phyloP scores from a whole-genome alignment of 2,797 vertebrate species.

The Enteromius thamalakanensis region DNA sequence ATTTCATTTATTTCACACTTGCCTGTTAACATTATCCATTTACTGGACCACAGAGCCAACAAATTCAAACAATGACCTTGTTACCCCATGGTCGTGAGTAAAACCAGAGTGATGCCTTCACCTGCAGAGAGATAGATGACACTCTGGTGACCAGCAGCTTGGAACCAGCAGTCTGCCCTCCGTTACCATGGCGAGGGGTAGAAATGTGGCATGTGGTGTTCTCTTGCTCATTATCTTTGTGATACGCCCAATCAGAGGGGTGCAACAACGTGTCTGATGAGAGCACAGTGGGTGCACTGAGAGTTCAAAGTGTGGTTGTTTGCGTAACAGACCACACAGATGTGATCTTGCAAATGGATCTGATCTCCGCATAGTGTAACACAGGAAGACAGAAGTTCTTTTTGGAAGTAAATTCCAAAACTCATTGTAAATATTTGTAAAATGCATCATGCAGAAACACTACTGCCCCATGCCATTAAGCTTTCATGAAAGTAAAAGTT shows the following conservation, averaged over 20 bases:
- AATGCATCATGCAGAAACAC: conserved; percentile 71
- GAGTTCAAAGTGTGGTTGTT: conserved; percentile 26
- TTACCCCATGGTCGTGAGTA: not conserved
- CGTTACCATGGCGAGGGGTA: conserved; percentile 27
- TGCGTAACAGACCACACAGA: conserved; percentile 24
- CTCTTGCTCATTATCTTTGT: conserved; percentile 15
- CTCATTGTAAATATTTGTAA: conserved; percentile 81
- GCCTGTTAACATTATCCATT: not conserved
- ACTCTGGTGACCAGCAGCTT: conserved; percentile 27
- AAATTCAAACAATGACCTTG: conserved; percentile 16
- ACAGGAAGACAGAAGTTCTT: conserved; percentile 59
- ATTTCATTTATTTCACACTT: not conserved
- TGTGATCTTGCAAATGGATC: conserved; percentile 35
- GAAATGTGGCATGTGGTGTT: conserved; percentile 22
- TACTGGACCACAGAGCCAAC: conserved; percentile 13
- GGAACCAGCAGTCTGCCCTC: not conserved
- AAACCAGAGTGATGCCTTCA: conserved; percentile 14
- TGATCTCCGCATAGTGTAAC: not conserved
- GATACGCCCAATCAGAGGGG: conserved; percentile 38
- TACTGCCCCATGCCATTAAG: conserved; percentile 80
- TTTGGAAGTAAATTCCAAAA: conserved; percentile 78
- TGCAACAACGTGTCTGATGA: conserved; percentile 47
- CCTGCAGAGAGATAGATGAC: conserved; percentile 22
- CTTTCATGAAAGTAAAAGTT: conserved; percentile 92
- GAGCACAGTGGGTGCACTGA: conserved; percentile 17